A percentile compares a stretch with the other conserved stretches of the same genome.
Evolutionary conservation across 2,113 vertebrate genomes (phyloP).

Genomic region (Stegostoma tigrinum): DNA sequence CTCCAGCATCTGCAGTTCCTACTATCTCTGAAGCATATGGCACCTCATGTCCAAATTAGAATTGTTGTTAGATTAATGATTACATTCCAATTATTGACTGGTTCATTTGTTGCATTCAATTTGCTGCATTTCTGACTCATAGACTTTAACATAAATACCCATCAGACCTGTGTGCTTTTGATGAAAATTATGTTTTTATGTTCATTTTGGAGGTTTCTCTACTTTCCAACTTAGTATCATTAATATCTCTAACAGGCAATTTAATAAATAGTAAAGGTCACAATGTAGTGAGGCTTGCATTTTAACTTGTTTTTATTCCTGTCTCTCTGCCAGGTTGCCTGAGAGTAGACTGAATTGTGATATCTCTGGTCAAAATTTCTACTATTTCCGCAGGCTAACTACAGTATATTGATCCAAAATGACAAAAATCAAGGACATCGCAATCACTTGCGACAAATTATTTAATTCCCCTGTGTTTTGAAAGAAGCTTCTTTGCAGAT

Average conservation of each 20-base stretch:
- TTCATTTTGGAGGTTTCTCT: background rate
- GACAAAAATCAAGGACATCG: background rate
- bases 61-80: background rate
- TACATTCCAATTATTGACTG: background rate
- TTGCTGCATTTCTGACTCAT: background rate
- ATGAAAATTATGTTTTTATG: background rate
- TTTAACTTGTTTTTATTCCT: background rate
- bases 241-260: background rate
- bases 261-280: background rate
- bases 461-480: background rate
- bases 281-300: background rate
- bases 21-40: too few relatives aligned
- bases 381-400: background rate
- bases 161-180: too few relatives aligned
- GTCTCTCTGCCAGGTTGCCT: background rate
- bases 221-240: background rate
- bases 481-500: slow-evolving; percentile 7
- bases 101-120: background rate
- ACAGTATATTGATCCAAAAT: slow-evolving; percentile 2
- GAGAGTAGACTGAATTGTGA: background rate
- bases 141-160: background rate
- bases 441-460: background rate
- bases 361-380: background rate
- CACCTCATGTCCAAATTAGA: background rate
- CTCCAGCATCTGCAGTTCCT: too few relatives aligned